phyloP scores from a whole-genome alignment of 2,888 invertebrate species.

The Apodemia mormo region DNA sequence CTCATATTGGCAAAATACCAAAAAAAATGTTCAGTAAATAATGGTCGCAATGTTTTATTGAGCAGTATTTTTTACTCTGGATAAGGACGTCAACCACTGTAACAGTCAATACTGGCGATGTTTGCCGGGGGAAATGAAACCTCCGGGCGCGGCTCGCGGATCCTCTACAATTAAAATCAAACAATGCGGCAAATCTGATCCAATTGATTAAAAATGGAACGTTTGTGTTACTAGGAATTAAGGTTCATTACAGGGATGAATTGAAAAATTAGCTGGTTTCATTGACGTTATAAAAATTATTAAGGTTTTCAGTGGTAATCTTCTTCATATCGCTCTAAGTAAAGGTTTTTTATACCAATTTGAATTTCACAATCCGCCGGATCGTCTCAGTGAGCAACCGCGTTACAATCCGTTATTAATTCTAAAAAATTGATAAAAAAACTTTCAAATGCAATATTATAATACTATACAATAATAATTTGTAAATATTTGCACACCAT shows the following conservation, averaged over 20 bases:
- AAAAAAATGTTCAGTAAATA: not conserved
- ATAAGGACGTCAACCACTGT: not conserved
- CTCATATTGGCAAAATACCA: not conserved
- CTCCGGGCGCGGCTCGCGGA: not conserved
- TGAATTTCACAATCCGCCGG: too few relatives aligned
- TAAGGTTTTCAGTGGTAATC: not conserved
- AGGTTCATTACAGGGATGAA: not conserved
- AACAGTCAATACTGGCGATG: constrained; percentile 1
- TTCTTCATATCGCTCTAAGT: not conserved
- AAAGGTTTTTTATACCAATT: not conserved
- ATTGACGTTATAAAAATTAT: not conserved
- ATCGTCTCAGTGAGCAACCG: too few relatives aligned
- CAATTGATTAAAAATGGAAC: not conserved
- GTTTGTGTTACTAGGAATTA: not conserved
- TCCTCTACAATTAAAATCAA: constrained; percentile 10
- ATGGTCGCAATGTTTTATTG: not conserved
- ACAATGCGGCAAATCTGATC: constrained; percentile 13
- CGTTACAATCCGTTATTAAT: too few relatives aligned
- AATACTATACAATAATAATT: too few relatives aligned
- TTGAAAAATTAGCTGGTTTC: not conserved
- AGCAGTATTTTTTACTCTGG: not conserved
- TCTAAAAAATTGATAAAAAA: too few relatives aligned
- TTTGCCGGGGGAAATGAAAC: constrained; percentile 13
- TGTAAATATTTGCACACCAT: too few relatives aligned
- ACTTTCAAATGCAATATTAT: too few relatives aligned